Base-by-base conservation (phyloP, 2,113 vertebrate species). In the Rhombomys opimus region DNA sequence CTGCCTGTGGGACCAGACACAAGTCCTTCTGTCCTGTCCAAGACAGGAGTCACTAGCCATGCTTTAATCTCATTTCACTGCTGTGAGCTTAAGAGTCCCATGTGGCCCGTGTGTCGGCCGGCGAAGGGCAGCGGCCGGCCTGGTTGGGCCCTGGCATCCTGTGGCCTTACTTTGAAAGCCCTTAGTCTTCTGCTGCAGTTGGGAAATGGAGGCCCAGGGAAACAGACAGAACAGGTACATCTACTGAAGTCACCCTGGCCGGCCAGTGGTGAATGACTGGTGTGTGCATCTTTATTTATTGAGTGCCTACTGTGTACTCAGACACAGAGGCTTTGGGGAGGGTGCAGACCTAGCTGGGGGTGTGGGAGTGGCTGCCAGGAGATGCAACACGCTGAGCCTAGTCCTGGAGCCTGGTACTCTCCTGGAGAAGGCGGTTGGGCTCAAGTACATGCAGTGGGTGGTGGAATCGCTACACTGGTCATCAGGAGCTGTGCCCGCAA, bases 371-470 rank as follows among this genome's bases (percentile, higher is more conserved):
- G 50, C 46, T 35, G 4, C 25, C 13, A 13, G 15, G 13, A 30
- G 63, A 9, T 14, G 23, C 14, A 5, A 50, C 4, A 38, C 7
- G 18, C 38, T 14, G 4, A 8, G 23, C 54, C 63, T 8, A 35
- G 54, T 3, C 6, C 88, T 7, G 6, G 65, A 41, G 38, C 46
- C 76, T 59, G 30, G 2, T 12, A 10, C 17, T 38, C 22, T 61
- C 38, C 77, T 11, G 52, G 41, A 54, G 20, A 35, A 30, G 52
- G 27, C 5, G 25, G 4, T 15, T 1, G 15, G 82, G 54, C 30
- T 30, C 25, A 35, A 2, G 13, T 0, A 35, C 0, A 0, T 1
- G 20, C 3, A 0, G 41, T 0, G 3, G 46, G 57, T 1, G 0
- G 0, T 4, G 70, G 27, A 2, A 18, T 41, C 3, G 1, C 46